Conservation (phyloP, 2,888 invertebrate species). For the Troides helena region DNA sequence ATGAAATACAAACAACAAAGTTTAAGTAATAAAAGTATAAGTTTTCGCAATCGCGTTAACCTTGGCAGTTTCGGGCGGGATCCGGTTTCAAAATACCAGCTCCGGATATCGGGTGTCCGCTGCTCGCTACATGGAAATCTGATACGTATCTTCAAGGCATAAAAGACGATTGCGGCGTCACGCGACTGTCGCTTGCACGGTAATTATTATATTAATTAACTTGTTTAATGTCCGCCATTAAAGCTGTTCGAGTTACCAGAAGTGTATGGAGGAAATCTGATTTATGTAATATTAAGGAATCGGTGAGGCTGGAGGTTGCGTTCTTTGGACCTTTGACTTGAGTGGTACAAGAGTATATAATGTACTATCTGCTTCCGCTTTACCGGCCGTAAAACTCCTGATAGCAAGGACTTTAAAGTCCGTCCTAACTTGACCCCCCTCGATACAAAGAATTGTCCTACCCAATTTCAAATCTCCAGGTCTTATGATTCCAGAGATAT, state of each 20-base stretch:
- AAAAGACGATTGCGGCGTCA: slow-evolving; percentile 26
- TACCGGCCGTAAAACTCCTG: too few species aligned
- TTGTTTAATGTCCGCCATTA: neutral
- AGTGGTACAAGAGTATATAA: too few species aligned
- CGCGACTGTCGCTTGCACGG: neutral
- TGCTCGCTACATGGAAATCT: slow-evolving; percentile 24
- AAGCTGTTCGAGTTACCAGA: neutral
- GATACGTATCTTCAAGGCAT: slow-evolving; percentile 26
- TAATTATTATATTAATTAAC: slow-evolving; percentile 4
- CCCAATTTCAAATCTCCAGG: too few species aligned
- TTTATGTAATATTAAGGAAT: too few species aligned
- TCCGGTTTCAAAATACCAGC: slow-evolving; percentile 36
- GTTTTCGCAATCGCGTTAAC: slow-evolving; percentile 34
- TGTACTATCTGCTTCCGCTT: too few species aligned
- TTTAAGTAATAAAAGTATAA: slow-evolving; percentile 26
- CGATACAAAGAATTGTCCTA: too few species aligned
- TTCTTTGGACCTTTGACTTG: too few species aligned
- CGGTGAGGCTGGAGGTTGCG: too few species aligned
- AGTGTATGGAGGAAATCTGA: too few species aligned
- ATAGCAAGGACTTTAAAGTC: too few species aligned
- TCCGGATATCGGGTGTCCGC: slow-evolving; percentile 20
- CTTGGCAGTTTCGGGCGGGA: slow-evolving; percentile 34
- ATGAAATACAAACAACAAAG: slow-evolving; percentile 25
- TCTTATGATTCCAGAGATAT: too few species aligned
- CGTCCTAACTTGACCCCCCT: too few species aligned